phyloP scores from a whole-genome alignment of 2,113 vertebrate species.

The Gallinago undulata region DNA sequence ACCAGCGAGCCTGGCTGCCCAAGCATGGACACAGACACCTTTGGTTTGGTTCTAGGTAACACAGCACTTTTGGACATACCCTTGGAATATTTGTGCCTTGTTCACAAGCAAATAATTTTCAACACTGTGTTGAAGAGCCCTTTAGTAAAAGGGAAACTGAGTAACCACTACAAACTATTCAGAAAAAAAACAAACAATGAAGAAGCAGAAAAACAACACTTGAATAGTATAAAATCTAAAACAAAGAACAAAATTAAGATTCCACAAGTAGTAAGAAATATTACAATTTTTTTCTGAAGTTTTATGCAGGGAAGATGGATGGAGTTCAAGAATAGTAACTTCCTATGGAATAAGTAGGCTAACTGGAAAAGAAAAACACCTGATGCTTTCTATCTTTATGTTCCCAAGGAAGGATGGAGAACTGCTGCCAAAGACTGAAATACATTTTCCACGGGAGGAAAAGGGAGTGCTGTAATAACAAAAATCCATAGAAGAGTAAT shows the following conservation, averaged over 20 bases:
- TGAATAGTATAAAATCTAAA: not conserved
- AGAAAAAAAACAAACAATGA: not conserved
- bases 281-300: not conserved
- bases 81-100: not conserved
- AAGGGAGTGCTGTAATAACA: constrained; percentile 60
- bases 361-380: not conserved
- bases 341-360: not conserved
- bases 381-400: not conserved
- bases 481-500: constrained; percentile 11
- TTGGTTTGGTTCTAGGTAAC: not conserved
- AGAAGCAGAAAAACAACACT: not conserved
- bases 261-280: not conserved
- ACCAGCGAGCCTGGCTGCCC: not conserved
- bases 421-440: constrained; percentile 59
- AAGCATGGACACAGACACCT: not conserved
- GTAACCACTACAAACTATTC: not conserved
- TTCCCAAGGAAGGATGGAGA: constrained; percentile 39
- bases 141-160: not conserved
- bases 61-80: not conserved
- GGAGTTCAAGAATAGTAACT: not conserved
- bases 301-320: not conserved
- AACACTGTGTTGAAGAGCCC: not conserved
- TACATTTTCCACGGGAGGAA: constrained; percentile 67
- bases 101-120: not conserved
- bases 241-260: not conserved